These are phyloP conservation scores for Tympanoctomys barrerae DNA, from an alignment of 2,797 vertebrate genomes.

Conservation along the genomic window DNA sequence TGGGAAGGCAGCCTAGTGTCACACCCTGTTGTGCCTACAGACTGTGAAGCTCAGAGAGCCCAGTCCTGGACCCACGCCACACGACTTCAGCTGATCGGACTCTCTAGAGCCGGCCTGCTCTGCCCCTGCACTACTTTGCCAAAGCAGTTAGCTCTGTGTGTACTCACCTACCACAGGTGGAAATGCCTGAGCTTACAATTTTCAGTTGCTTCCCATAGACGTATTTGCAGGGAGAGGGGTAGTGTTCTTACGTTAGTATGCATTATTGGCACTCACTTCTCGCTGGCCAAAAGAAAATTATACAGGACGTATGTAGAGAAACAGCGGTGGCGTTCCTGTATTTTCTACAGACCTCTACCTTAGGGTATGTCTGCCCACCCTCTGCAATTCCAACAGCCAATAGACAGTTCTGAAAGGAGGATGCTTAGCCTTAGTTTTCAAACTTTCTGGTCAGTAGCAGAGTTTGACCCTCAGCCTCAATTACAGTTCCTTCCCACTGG, in stretches of 20 bases:
- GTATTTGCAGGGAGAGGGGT: rapidly evolving
- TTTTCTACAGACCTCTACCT: background rate
- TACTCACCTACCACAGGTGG: too few species aligned
- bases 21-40: background rate
- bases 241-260: background rate
- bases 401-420: background rate
- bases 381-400: background rate
- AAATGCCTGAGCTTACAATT: background rate
- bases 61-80: rapidly evolving
- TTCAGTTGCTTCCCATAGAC: background rate
- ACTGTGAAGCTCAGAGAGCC: background rate
- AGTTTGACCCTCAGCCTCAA: background rate
- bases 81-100: background rate
- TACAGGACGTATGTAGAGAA: conserved; percentile 52
- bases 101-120: background rate
- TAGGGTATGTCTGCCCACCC: background rate
- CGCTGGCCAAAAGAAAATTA: conserved; percentile 22
- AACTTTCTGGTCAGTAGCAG: background rate
- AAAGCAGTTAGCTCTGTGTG: rapidly evolving
- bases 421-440: background rate
- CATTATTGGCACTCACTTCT: background rate
- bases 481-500: background rate
- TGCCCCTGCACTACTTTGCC: background rate
- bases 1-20: rapidly evolving
- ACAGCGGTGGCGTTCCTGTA: background rate